Conservation (phyloP, 2,888 invertebrate species). For the Aplocera efformata region DNA sequence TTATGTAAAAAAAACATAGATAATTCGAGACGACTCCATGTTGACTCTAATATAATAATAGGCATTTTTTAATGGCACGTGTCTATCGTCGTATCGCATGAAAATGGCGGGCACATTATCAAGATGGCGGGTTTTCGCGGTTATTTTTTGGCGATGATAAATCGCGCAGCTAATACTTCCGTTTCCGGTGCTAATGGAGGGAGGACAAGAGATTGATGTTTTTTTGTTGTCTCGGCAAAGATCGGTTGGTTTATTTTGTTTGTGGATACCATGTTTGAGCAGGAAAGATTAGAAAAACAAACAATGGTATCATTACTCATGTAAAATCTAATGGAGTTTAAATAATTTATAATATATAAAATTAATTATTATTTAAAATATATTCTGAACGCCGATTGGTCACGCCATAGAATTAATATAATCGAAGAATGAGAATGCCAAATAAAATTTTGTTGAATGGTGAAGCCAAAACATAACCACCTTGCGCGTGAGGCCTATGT, state of each 20-base stretch:
- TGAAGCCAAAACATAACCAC: too few species aligned
- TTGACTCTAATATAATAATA: conserved; percentile 7
- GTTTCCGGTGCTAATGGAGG: conserved; percentile 50
- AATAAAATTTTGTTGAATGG: too few species aligned
- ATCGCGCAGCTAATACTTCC: conserved; percentile 59
- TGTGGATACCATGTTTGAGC: too few species aligned
- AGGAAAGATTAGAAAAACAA: background rate
- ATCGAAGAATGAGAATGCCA: too few species aligned
- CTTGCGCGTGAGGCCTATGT: too few species aligned
- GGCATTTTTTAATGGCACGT: conserved; percentile 21
- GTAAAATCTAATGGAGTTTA: too few species aligned
- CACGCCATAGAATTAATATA: too few species aligned
- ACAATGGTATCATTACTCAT: background rate
- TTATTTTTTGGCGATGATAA: conserved; percentile 53
- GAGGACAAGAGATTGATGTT: conserved; percentile 37
- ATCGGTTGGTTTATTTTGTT: conserved; percentile 7
- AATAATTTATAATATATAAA: too few species aligned
- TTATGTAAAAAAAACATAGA: too few species aligned
- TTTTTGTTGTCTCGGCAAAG: conserved; percentile 8
- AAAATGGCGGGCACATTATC: conserved; percentile 44
- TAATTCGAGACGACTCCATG: background rate
- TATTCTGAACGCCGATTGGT: too few species aligned
- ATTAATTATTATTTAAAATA: too few species aligned
- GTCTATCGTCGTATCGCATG: conserved; percentile 47
- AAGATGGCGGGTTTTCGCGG: conserved; percentile 50